phyloP scores from a whole-genome alignment of 2,888 invertebrate species.

The Blera fallax region DNA sequence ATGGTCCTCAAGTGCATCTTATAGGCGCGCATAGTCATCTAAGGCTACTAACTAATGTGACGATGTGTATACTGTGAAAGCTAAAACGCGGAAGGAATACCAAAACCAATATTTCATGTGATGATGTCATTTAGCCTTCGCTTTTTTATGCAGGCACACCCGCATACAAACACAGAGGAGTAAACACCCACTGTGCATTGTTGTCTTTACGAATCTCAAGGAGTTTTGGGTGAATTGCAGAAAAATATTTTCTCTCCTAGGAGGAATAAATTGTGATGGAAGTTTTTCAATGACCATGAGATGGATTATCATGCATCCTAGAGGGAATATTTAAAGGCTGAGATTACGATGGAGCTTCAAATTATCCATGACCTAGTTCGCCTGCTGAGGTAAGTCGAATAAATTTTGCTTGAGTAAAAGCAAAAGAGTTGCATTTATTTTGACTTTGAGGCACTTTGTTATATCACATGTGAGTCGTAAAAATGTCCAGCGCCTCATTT shows the following conservation, averaged over 20 bases:
- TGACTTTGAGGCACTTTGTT: too few species aligned
- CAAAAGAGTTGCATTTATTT: too few species aligned
- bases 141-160: not conserved
- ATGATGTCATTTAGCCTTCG: conserved; percentile 8
- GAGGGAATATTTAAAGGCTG: not conserved
- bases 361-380: conserved; percentile 10
- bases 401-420: too few species aligned
- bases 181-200: not conserved
- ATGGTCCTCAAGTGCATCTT: conserved; percentile 10
- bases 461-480: too few species aligned
- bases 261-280: too few species aligned
- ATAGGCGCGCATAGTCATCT: conserved; percentile 5
- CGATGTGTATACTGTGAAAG: conserved; percentile 17
- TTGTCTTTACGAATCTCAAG: conserved; percentile 4
- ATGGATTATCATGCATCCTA: not conserved
- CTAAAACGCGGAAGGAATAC: conserved; percentile 22
- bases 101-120: conserved; percentile 17
- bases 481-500: too few species aligned
- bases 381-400: not conserved
- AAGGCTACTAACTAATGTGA: not conserved
- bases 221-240: not conserved
- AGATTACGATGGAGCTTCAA: not conserved
- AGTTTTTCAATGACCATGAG: conserved; percentile 17
- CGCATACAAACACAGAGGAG: not conserved
- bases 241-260: conserved; percentile 1